Conservation (phyloP, 2,797 vertebrate genomes). For the Bryconaethiops microstoma region DNA sequence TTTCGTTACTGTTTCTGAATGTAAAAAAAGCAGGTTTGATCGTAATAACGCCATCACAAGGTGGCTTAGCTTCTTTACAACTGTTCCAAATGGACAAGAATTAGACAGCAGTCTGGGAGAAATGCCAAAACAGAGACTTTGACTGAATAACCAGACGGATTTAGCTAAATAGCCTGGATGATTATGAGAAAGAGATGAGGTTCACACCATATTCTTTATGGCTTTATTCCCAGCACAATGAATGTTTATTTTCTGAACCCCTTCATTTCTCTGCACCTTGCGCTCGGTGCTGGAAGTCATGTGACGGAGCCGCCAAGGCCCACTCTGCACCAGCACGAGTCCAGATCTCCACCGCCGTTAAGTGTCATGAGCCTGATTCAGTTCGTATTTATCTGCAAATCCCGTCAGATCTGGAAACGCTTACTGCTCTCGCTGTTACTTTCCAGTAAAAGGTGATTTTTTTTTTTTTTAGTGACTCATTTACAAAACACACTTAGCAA, state of each 20-base stretch:
- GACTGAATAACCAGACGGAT: conserved; percentile 25
- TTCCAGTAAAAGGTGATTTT: neutral
- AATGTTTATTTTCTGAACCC: neutral
- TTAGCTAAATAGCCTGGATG: conserved; percentile 52
- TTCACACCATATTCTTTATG: neutral
- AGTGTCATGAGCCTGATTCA: neutral
- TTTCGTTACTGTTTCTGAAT: neutral
- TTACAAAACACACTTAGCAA: neutral
- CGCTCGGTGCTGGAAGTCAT: neutral
- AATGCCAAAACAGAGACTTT: conserved; percentile 25
- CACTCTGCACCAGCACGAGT: neutral
- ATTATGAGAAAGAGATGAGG: conserved; percentile 30
- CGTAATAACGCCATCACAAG: conserved; percentile 12
- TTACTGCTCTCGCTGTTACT: neutral
- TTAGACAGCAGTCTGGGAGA: conserved; percentile 23
- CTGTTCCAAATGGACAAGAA: conserved; percentile 31
- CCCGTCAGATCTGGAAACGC: neutral
- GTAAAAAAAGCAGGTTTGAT: conserved; percentile 8
- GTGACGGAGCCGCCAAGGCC: neutral
- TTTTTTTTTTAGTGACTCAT: neutral
- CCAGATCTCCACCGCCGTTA: neutral
- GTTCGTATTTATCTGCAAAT: neutral
- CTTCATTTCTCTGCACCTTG: neutral
- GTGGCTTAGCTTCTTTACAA: conserved; percentile 28
- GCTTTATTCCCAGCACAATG: neutral